A percentile compares a stretch with the other conserved stretches of the same genome.
Evolutionary conservation across 2,113 vertebrate species (phyloP).

Genomic region (Lagopus muta): DNA sequence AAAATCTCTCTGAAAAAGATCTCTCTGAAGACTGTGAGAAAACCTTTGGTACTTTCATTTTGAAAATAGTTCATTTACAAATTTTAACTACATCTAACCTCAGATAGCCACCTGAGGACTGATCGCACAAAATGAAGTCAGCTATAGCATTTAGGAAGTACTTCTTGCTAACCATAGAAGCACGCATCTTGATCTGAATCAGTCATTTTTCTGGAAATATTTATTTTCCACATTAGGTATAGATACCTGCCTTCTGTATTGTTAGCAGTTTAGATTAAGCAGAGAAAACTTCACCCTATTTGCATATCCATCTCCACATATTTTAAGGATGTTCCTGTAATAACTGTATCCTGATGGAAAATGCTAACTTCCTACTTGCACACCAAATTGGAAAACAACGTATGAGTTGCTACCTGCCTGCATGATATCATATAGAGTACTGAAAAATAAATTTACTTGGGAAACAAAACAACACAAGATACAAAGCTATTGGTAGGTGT

Average conservation of each 20-base stretch:
- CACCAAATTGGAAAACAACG: not conserved
- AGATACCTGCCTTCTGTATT: not conserved
- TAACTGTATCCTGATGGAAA: conserved; percentile 4
- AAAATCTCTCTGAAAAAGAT: not conserved
- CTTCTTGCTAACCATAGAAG: not conserved
- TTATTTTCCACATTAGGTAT: not conserved
- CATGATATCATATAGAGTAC: not conserved
- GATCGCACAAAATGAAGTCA: conserved; percentile 25
- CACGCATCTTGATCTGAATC: not conserved
- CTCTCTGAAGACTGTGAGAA: conserved; percentile 57
- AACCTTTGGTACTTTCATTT: conserved; percentile 65
- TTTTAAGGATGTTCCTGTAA: conserved; percentile 1
- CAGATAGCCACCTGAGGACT: conserved; percentile 35
- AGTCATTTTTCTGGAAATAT: not conserved
- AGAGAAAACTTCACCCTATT: not conserved
- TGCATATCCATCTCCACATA: not conserved
- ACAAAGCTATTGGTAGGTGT: not conserved
- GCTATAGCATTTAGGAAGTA: not conserved
- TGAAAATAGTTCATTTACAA: conserved; percentile 66
- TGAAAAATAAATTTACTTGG: not conserved
- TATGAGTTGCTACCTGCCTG: not conserved
- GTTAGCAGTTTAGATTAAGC: not conserved
- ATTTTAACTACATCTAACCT: conserved; percentile 33
- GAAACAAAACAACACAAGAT: not conserved
- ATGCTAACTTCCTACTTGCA: not conserved